Percentiles rank a stretch among this genome's conserved stretches.
These are phyloP conservation scores for Neomonachus schauinslandi DNA, from an alignment of 2,113 vertebrate genomes.

Conservation along the genomic window DNA sequence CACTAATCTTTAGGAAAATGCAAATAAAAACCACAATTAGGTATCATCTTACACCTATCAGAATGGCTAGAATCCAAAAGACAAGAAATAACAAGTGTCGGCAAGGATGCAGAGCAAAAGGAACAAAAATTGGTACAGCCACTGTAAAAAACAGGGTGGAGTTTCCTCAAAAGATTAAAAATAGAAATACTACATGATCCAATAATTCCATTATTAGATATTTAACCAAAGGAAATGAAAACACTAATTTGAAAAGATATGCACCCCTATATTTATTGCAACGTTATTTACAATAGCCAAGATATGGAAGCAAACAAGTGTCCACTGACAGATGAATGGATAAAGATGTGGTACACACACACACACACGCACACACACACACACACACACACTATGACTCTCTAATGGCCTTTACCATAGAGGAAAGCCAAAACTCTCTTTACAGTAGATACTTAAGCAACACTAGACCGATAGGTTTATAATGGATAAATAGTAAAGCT, in stretches of 20 bases:
- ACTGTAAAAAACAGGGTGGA: neutral
- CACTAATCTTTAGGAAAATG: neutral
- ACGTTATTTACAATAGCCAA: neutral
- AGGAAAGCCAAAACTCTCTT: neutral
- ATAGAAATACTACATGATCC: neutral
- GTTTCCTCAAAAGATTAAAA: neutral
- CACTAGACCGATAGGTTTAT: neutral
- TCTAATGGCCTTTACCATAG: neutral
- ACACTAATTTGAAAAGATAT: neutral
- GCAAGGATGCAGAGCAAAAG: neutral
- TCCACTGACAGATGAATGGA: neutral
- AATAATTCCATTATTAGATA: neutral
- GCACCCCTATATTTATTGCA: neutral
- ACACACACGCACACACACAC: no score
- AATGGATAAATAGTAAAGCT: neutral
- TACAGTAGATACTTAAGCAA: neutral
- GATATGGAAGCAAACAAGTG: neutral
- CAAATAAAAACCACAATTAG: neutral
- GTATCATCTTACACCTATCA: neutral
- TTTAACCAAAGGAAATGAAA: neutral
- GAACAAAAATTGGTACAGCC: neutral
- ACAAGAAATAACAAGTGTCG: neutral
- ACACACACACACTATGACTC: neutral
- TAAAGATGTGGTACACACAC: neutral
- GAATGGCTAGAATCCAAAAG: neutral